Evolutionary conservation across 2,113 vertebrate species (phyloP).

Genomic region (Neotragus pygmaeus): DNA sequence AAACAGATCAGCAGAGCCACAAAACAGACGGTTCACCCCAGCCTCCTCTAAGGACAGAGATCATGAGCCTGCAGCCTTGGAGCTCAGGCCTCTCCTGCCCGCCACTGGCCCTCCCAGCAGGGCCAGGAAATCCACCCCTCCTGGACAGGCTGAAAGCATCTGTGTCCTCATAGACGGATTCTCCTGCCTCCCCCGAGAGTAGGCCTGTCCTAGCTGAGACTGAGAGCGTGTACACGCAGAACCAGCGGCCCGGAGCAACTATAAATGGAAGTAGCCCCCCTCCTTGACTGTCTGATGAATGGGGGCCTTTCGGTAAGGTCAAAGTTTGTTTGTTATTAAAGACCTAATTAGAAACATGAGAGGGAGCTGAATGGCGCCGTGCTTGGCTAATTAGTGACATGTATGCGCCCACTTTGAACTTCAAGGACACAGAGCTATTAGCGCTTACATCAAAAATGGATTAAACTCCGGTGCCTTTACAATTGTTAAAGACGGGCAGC

Average conservation of each 20-base stretch:
- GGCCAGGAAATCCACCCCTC: background rate
- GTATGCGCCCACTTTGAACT: slow-evolving; percentile 90
- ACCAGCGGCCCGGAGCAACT: background rate
- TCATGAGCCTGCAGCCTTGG: background rate
- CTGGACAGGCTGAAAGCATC: background rate
- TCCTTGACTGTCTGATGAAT: slow-evolving; percentile 80
- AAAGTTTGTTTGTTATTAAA: slow-evolving; percentile 94
- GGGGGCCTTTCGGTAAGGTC: slow-evolving; percentile 83
- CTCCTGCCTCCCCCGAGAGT: background rate
- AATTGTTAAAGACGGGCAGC: slow-evolving; percentile 87
- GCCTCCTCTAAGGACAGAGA: background rate
- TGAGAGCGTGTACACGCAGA: background rate
- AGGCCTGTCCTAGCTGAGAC: background rate
- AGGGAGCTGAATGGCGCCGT: slow-evolving; percentile 85
- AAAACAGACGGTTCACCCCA: background rate
- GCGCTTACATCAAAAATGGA: slow-evolving; percentile 89
- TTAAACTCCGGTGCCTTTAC: slow-evolving; percentile 88
- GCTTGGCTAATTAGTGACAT: slow-evolving; percentile 91
- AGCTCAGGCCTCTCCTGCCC: background rate
- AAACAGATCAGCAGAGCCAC: background rate
- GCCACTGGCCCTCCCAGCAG: background rate
- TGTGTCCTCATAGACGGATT: background rate
- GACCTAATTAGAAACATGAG: slow-evolving; percentile 93
- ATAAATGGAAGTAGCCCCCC: slow-evolving; percentile 26
- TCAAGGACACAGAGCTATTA: slow-evolving; percentile 93